These are phyloP conservation scores for Carposina sasakii DNA, from an alignment of 1,140 invertebrate genomes.

Conservation along the genomic window DNA sequence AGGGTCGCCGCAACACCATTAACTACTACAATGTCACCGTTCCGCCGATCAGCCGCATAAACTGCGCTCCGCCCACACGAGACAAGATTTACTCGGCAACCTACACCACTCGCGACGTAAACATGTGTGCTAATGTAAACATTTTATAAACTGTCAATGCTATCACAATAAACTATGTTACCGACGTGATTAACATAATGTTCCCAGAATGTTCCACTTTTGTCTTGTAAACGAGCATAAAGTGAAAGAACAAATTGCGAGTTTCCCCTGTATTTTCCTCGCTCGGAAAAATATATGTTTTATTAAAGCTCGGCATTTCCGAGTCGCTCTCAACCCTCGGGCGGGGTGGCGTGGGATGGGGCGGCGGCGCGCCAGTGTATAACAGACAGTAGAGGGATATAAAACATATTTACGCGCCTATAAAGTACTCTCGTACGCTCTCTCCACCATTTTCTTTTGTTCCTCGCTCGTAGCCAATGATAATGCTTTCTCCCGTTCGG, in stretches of 20 bases:
- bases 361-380: constrained; percentile 61
- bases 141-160: constrained; percentile 23
- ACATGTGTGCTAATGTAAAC: neutral
- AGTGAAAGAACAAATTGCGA: constrained; percentile 73
- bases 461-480: constrained; percentile 66
- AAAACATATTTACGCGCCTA: constrained; percentile 73
- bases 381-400: constrained; percentile 71
- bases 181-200: constrained; percentile 70
- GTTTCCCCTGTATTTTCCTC: constrained; percentile 72
- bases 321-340: constrained; percentile 64
- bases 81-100: too few relatives aligned
- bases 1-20: constrained; percentile 55
- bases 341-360: constrained; percentile 27
- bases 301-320: constrained; percentile 72
- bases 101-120: too few relatives aligned
- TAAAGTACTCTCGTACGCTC: constrained; percentile 71
- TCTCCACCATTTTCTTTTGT: constrained; percentile 71
- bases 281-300: constrained; percentile 72
- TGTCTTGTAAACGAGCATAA: constrained; percentile 73
- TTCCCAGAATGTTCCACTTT: constrained; percentile 70
- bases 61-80: constrained; percentile 24
- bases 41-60: constrained; percentile 26
- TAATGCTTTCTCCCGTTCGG: constrained; percentile 68
- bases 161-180: constrained; percentile 59
- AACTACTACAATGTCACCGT: constrained; percentile 34